These are phyloP conservation scores for Acanthosepion esculentum DNA, from an alignment of 2,888 invertebrate genomes.

Conservation along the genomic window DNA sequence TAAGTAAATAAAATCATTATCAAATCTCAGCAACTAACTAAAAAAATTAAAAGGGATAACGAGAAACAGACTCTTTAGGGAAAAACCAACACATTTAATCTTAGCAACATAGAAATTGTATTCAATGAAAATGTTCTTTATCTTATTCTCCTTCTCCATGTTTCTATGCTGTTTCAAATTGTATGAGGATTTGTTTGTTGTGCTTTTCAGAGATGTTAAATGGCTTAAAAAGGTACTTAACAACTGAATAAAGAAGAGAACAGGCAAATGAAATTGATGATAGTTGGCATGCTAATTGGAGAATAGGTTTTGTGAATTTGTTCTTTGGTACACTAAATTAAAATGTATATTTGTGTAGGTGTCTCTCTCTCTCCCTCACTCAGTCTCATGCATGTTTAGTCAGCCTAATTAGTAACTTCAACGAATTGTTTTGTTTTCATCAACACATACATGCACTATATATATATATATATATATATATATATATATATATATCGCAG, in stretches of 20 bases:
- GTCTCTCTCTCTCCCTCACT: not conserved
- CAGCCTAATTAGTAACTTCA: no score
- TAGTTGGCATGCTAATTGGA: not conserved
- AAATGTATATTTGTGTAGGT: not conserved
- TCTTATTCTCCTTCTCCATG: no score
- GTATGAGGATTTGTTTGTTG: not conserved
- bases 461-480: conserved; percentile 25
- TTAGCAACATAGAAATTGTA: not conserved
- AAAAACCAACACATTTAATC: not conserved
- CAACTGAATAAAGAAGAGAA: not conserved
- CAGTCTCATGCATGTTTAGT: not conserved
- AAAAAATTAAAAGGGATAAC: not conserved
- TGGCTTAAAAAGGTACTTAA: not conserved
- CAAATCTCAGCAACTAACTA: not conserved
- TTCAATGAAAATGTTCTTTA: no score
- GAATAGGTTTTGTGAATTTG: not conserved
- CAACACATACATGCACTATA: not conserved
- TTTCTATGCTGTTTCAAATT: no score
- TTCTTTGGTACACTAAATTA: not conserved
- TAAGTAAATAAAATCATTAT: not conserved
- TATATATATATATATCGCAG: not conserved
- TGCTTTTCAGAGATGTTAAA: not conserved
- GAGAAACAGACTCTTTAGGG: no score
- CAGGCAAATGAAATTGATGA: not conserved
- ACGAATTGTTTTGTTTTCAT: not conserved